These are phyloP conservation scores for Drosophila vallismaia DNA, from an alignment of 2,888 invertebrate species.

Conservation along the genomic window DNA sequence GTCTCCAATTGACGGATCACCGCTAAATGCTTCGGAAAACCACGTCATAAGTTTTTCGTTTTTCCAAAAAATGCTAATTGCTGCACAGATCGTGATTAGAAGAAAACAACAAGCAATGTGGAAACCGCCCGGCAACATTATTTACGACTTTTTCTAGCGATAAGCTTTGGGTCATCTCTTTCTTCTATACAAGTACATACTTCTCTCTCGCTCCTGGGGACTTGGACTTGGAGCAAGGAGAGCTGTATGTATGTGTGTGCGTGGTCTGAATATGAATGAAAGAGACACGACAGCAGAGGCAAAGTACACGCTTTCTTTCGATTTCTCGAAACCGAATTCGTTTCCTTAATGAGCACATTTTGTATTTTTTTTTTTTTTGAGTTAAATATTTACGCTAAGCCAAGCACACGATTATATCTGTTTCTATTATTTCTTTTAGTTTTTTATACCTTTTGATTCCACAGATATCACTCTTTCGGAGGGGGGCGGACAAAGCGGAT, in stretches of 20 bases:
- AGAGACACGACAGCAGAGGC: slow-evolving; percentile 68
- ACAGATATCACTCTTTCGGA: slow-evolving; percentile 36
- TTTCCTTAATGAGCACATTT: slow-evolving; percentile 32
- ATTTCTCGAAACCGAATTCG: slow-evolving; percentile 33
- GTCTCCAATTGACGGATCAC: slow-evolving; percentile 54
- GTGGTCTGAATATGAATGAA: slow-evolving; percentile 74
- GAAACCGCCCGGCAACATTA: slow-evolving; percentile 49
- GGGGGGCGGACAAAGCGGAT: slow-evolving; percentile 25
- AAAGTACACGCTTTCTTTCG: slow-evolving; percentile 78
- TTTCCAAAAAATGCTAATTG: slow-evolving; percentile 28
- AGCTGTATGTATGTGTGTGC: slow-evolving; percentile 57
- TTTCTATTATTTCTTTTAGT: slow-evolving; percentile 2
- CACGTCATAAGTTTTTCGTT: slow-evolving; percentile 64
- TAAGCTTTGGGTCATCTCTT: slow-evolving; percentile 33
- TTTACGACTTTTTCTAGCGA: slow-evolving; percentile 20
- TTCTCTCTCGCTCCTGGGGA: slow-evolving; percentile 33
- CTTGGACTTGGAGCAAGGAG: slow-evolving; percentile 14
- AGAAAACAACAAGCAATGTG: slow-evolving; percentile 12
- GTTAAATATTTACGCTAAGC: slow-evolving; percentile 31
- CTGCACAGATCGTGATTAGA: slow-evolving; percentile 52
- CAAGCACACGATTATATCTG: slow-evolving; percentile 24
- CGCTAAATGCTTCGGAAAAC: slow-evolving; percentile 54
- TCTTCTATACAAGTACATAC: not conserved
- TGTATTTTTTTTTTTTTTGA: not conserved
- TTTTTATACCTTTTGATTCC: slow-evolving; percentile 38